Evolutionary conservation across 2,113 vertebrate genomes (phyloP).

Genomic region (Boulengeromyrus knoepffleri): DNA sequence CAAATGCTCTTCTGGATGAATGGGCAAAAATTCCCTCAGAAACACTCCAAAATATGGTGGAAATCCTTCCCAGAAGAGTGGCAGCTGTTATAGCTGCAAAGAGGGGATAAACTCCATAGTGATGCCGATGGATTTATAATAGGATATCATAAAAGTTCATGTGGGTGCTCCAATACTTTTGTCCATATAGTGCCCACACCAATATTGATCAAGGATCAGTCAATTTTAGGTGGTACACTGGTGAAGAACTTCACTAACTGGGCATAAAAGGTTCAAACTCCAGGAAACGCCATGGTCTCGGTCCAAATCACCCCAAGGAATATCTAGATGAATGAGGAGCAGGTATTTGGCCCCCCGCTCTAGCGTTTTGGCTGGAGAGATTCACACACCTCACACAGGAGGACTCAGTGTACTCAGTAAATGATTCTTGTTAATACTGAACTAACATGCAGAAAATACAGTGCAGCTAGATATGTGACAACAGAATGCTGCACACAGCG

Average conservation of each 20-base stretch:
- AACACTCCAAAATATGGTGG: neutral
- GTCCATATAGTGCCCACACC: neutral
- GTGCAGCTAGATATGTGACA: neutral
- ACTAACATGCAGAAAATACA: neutral
- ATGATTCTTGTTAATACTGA: neutral
- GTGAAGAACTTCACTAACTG: neutral
- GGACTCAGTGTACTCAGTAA: neutral
- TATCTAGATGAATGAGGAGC: neutral
- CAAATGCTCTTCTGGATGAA: neutral
- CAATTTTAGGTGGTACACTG: neutral
- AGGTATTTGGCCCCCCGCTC: neutral
- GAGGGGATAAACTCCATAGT: neutral
- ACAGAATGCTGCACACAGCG: neutral
- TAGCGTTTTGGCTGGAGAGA: neutral
- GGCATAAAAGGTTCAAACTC: neutral
- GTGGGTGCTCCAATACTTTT: neutral
- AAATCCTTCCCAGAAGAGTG: neutral
- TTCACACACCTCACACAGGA: neutral
- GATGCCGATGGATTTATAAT: neutral
- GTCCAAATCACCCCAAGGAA: neutral
- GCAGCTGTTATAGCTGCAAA: neutral
- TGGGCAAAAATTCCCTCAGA: neutral
- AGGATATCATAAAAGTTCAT: neutral
- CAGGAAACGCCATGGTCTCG: neutral
- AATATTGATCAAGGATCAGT: neutral